A percentile compares a stretch with the other conserved stretches of the same genome.
phyloP scores from a whole-genome alignment of 2,113 vertebrate genomes.

The Meles meles region DNA sequence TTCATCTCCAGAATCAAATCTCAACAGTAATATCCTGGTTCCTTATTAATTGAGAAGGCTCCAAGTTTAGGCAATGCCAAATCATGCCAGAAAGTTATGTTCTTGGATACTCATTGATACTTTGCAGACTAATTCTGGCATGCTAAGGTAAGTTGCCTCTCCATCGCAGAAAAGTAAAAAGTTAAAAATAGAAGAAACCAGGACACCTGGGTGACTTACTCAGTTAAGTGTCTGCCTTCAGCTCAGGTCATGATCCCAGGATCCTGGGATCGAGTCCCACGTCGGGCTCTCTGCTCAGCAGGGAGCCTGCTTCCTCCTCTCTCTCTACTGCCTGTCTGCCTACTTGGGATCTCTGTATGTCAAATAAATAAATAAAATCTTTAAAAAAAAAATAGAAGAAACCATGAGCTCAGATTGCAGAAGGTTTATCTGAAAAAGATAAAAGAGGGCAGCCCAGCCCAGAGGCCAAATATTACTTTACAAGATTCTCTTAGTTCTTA shows the following conservation, averaged over 20 bases:
- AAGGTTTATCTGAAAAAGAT: background rate
- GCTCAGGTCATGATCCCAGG: no score
- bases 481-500: background rate
- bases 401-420: background rate
- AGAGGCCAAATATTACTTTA: background rate
- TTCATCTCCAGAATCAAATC: conserved; percentile 8
- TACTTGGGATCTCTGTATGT: no score
- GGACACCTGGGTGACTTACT: no score
- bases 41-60: background rate
- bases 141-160: background rate
- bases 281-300: no score
- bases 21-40: background rate
- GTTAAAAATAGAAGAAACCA: background rate
- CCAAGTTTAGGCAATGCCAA: background rate
- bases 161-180: background rate
- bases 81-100: background rate
- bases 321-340: no score
- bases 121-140: background rate
- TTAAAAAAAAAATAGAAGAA: background rate
- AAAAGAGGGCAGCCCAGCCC: background rate
- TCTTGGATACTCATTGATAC: background rate
- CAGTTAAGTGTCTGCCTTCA: no score
- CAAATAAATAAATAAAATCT: no score
- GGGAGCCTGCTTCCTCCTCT: no score
- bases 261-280: no score